Percentiles rank a stretch among this genome's conserved stretches.
Conservation (phyloP, 2,797 vertebrate species). For the Prionace glauca region DNA sequence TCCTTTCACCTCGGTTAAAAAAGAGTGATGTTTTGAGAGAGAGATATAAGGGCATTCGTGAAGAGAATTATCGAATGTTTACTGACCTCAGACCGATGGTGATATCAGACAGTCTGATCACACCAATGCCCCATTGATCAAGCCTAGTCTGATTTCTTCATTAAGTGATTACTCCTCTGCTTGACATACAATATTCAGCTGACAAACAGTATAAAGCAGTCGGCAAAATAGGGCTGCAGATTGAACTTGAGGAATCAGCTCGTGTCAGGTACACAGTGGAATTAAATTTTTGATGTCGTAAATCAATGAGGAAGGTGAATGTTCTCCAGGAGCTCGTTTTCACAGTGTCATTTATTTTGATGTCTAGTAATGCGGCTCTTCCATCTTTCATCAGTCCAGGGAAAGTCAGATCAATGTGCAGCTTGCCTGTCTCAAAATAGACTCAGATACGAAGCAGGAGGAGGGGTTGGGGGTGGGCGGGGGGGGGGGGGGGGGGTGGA, state of each 20-base stretch:
- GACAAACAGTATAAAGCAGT: background rate
- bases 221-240: conserved; percentile 15
- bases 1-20: no score
- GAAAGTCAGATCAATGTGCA: background rate
- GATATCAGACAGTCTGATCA: background rate
- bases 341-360: conserved; percentile 21
- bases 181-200: conserved; percentile 25
- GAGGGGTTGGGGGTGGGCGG: no score
- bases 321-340: background rate
- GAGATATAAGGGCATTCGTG: background rate
- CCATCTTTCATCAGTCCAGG: background rate
- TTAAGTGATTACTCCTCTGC: background rate
- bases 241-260: conserved; percentile 31
- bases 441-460: background rate
- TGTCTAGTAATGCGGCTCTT: background rate
- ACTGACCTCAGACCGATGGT: background rate
- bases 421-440: background rate
- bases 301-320: conserved; percentile 32
- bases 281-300: conserved; percentile 27
- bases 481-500: background rate
- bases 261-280: conserved; percentile 25
- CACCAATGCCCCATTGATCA: conserved; percentile 7
- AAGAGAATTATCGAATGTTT: background rate
- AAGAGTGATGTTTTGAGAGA: background rate
- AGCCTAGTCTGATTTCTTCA: conserved; percentile 11